Percentiles rank a stretch among this genome's conserved stretches.
Evolutionary conservation across 1,140 invertebrate genomes (phyloP).

Genomic region (Trialeurodes vaporariorum): DNA sequence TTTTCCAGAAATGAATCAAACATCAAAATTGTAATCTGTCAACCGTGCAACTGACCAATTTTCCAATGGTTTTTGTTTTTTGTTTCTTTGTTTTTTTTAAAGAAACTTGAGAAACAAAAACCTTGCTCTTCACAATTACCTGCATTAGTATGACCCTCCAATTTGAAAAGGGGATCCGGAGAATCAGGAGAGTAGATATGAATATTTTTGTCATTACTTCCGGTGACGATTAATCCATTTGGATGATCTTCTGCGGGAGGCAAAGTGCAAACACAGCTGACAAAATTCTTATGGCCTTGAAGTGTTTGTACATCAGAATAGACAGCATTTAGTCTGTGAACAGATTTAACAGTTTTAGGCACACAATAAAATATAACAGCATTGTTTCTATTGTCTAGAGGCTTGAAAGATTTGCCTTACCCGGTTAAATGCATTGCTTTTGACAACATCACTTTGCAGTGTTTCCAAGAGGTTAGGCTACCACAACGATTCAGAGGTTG

Average conservation of each 20-base stretch:
- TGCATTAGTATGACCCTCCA: slow-evolving; percentile 70
- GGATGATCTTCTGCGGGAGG: slow-evolving; percentile 53
- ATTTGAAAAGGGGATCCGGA: slow-evolving; percentile 41
- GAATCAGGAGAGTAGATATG: slow-evolving; percentile 56
- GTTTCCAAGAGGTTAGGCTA: too few relatives aligned
- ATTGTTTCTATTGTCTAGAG: too few relatives aligned
- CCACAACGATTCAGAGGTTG: too few relatives aligned
- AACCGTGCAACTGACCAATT: too few relatives aligned
- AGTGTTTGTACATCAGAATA: slow-evolving; percentile 52
- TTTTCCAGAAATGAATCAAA: too few relatives aligned
- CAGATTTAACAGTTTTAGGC: slow-evolving; percentile 23
- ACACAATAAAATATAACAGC: background rate
- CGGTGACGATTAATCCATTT: slow-evolving; percentile 70
- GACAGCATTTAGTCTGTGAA: slow-evolving; percentile 40
- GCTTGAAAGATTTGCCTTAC: too few relatives aligned
- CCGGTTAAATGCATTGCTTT: too few relatives aligned
- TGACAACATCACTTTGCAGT: too few relatives aligned
- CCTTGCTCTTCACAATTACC: slow-evolving; percentile 32
- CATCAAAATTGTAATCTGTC: too few relatives aligned
- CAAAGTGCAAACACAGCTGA: slow-evolving; percentile 63
- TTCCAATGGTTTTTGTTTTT: too few relatives aligned
- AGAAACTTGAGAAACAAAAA: background rate
- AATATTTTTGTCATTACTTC: slow-evolving; percentile 78
- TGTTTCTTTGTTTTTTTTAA: too few relatives aligned
- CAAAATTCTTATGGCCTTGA: slow-evolving; percentile 74